Percentiles rank a stretch among this genome's conserved stretches.
These are phyloP conservation scores for Drosophila serrata DNA, from an alignment of 1,140 invertebrate genomes.

Conservation along the genomic window DNA sequence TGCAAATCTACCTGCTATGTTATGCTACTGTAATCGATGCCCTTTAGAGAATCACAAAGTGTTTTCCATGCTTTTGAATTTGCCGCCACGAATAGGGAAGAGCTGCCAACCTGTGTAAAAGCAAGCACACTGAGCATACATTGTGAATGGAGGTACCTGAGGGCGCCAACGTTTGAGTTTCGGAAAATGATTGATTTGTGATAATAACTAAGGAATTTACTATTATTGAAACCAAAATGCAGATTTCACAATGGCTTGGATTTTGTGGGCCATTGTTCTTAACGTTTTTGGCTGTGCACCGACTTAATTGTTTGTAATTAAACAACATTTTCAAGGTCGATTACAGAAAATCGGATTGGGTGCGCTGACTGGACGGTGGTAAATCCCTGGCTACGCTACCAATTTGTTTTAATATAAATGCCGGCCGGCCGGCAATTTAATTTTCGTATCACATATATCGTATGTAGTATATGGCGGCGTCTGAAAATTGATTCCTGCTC, in stretches of 20 bases:
- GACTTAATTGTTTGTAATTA: constrained; percentile 82
- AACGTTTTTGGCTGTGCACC: constrained; percentile 54
- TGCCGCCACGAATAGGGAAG: neutral
- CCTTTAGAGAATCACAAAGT: neutral
- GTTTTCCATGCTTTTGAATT: neutral
- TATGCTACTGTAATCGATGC: constrained; percentile 47
- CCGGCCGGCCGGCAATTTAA: constrained; percentile 75
- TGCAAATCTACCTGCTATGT: neutral
- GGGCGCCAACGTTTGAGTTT: neutral
- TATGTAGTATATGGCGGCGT: constrained; percentile 27
- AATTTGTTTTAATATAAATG: constrained; percentile 80
- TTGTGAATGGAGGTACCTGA: neutral
- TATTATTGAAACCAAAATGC: neutral
- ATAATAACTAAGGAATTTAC: constrained; percentile 49
- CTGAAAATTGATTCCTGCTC: constrained; percentile 81
- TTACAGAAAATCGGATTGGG: constrained; percentile 45
- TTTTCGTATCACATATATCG: constrained; percentile 52
- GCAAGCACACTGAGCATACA: neutral
- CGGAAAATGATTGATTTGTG: constrained; percentile 1
- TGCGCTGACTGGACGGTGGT: constrained; percentile 33
- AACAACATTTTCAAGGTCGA: constrained; percentile 82
- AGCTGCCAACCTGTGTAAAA: neutral
- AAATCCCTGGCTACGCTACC: constrained; percentile 59
- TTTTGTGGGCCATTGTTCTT: constrained; percentile 38
- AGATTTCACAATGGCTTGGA: constrained; percentile 14